Evolutionary conservation across 1,140 invertebrate genomes (phyloP).

Genomic region (Brachionus plicatilis): DNA sequence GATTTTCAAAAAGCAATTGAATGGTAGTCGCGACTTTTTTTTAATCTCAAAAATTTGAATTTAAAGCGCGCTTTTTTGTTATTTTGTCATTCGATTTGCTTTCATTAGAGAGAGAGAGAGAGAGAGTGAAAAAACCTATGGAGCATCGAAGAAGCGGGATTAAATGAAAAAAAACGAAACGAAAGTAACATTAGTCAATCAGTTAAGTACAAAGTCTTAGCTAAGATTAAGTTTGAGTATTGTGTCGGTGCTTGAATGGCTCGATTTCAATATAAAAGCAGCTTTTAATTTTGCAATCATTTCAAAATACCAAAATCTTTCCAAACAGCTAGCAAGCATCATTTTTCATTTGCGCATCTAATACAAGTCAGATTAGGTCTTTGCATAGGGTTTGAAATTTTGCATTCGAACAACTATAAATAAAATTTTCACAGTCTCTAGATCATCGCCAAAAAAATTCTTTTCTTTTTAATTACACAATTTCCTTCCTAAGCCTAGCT

Average conservation of each 20-base stretch:
- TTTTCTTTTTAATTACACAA: neutral
- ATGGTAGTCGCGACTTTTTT: neutral
- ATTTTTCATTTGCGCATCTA: neutral
- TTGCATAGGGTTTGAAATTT: neutral
- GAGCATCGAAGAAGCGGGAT: neutral
- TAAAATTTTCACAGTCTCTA: neutral
- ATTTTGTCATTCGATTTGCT: neutral
- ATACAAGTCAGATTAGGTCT: neutral
- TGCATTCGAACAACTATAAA: neutral
- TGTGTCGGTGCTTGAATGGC: constrained; percentile 21
- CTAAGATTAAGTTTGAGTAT: neutral
- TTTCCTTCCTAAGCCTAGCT: neutral
- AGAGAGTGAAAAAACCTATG: neutral
- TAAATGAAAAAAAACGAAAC: constrained; percentile 1
- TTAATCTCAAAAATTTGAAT: neutral
- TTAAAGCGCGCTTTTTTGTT: constrained; percentile 18
- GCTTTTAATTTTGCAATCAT: constrained; percentile 16
- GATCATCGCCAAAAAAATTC: neutral
- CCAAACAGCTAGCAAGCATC: neutral
- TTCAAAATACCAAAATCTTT: neutral
- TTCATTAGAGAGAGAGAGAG: neutral
- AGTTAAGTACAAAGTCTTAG: neutral
- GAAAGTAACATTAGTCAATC: neutral
- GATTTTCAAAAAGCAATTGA: neutral
- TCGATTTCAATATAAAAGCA: neutral